phyloP scores from a whole-genome alignment of 2,888 invertebrate species.

The Chrysopilus asiliformis region DNA sequence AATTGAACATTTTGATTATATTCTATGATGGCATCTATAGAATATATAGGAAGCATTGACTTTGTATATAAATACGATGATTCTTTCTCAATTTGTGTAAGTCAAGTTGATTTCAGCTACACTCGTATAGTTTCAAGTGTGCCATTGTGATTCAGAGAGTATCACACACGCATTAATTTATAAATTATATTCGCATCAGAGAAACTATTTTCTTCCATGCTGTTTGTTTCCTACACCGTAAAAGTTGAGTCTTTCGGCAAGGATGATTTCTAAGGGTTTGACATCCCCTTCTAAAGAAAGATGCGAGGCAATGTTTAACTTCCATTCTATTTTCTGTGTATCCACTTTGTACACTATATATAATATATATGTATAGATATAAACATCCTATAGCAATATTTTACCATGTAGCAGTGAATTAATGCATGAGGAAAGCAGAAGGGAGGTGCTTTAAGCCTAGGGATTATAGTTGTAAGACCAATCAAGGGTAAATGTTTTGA shows the following conservation, averaged over 20 bases:
- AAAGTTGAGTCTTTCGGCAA: background rate
- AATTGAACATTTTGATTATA: too few species aligned
- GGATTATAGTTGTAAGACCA: slow-evolving; percentile 22
- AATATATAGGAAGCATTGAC: background rate
- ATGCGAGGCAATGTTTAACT: too few species aligned
- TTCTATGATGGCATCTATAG: too few species aligned
- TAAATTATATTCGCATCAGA: slow-evolving; percentile 14
- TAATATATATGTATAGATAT: too few species aligned
- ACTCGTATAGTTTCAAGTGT: too few species aligned
- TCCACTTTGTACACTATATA: background rate
- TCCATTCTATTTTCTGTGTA: background rate
- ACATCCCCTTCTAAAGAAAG: too few species aligned
- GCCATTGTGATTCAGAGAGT: slow-evolving; percentile 8
- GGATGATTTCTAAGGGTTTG: background rate
- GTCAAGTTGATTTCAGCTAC: too few species aligned
- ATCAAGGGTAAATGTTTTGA: slow-evolving; percentile 25
- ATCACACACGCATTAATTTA: slow-evolving; percentile 11
- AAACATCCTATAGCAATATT: too few species aligned
- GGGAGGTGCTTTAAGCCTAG: slow-evolving; percentile 17
- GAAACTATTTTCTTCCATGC: slow-evolving; percentile 10
- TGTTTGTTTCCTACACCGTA: background rate
- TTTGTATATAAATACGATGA: background rate
- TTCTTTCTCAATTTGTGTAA: background rate
- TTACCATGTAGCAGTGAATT: too few species aligned
- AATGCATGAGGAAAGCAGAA: too few species aligned